Evolutionary conservation across 2,797 vertebrate genomes (phyloP), one percentile per base, ranked within the genome.

Genomic region (Bradypus variegatus): DNA sequence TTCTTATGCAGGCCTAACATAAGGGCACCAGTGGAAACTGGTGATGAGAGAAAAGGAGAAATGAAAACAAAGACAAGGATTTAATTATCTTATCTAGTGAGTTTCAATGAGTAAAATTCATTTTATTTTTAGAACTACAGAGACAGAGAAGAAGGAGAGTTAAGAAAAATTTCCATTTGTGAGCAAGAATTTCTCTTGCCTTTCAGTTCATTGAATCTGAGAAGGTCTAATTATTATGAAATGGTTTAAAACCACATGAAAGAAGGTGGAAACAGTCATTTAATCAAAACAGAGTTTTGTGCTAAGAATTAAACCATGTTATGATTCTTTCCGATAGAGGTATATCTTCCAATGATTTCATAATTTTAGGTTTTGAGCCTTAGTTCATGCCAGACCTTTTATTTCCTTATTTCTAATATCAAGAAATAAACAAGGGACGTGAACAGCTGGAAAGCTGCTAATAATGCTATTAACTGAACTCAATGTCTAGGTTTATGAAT

Each of bases 51-150:
- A 67, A 45, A 58, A 1, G 2, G 2, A 62, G 29, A 86, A 11
- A 11, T 10, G 11, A 2, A 4, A 9, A 29, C 41, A 45, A 36
- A 10, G 45, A 58, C 10, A 79, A 79, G 38, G 69, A 70, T 84
- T 70, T 88, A 41, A 33, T 82, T n/a, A 58, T 92, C 93, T 90
- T n/a, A 77, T 88, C 38, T 60, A 58, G 25, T 55, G 11, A 72
- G n/a, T 78, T 80, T 92, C 64, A 50, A 50, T 45, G 31, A 83
- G 53, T 85, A 77, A 58, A 75, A 5, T 91, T 84, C 45, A 36
- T 55, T 91, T 90, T 45, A 85, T 84, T 69, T 45, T 92, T 60
- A 93, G 86, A 91, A 80, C 15, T 64, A 48, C 12, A 38, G 36
- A 90, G 55, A 76, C 25, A 86, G 31, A 86, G 58, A 65, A n/a